Base-by-base conservation (phyloP, 2,113 vertebrate genomes). In the Dromaius novaehollandiae region DNA sequence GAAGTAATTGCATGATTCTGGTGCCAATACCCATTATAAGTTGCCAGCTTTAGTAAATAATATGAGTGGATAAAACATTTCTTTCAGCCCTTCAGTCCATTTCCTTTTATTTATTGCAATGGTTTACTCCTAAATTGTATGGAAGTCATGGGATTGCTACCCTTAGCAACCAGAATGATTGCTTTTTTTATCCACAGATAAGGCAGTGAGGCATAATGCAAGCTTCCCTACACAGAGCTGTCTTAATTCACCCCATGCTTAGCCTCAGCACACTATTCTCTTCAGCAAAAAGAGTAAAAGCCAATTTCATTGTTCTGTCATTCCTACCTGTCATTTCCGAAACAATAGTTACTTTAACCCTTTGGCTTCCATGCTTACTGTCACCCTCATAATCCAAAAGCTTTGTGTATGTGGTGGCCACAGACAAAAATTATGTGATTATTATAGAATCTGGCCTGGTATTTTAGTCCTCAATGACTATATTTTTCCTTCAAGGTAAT, bases 41-140 rank as follows among this genome's bases (percentile, higher is more conserved):
- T 70, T 87, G 88, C 96, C 87, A 95, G 58, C 44, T 92, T 95
- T 79, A 81, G 80, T 81, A 95, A 95, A 91, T 2, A 88, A 24
- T 25, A 22, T 48, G 75, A 87, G 69, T 44, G 14, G 46, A 56
- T 89, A 30, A 89, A 95, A 63, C 30, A 42, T 94, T 92, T 86
- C 24, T 80, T 93, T 82, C 71, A 77, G 42, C 13, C 24, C 50
- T 95, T 95, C 53, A 95, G 30, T 9, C 36, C 13, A 68, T 83
- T 91, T 76, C 30, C 78, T 92, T 92, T 90, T 75, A 93, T 81
- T 90, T 86, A 70, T 69, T 91, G 32, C 61, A 78, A 77, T 88
- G 24, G 36, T 93, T 97, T 94, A 64, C 48, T 90, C 87, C 91
- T 89, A 83, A 46, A 89, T 76, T 88, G 58, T n/a, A 21, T 65